Evolutionary conservation across 2,797 vertebrate genomes (phyloP).

Genomic region (Tympanoctomys barrerae): DNA sequence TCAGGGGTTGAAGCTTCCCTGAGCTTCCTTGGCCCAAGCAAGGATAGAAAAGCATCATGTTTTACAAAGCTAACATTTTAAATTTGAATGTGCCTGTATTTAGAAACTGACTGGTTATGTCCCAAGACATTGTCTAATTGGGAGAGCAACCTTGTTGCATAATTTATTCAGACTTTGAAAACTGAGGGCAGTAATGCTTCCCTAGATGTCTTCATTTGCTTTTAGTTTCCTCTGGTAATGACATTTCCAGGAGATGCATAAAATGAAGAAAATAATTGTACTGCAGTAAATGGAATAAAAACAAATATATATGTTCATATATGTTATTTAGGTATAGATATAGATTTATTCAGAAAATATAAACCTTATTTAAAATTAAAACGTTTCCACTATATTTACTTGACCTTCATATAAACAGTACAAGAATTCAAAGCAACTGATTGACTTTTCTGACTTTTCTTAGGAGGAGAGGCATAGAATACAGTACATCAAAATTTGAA

Average conservation of each 20-base stretch:
- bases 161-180: conserved; percentile 78
- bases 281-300: conserved; percentile 63
- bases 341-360: conserved; percentile 76
- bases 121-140: conserved; percentile 76
- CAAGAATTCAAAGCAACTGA: conserved; percentile 49
- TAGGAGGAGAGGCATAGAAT: conserved; percentile 37
- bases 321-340: neutral
- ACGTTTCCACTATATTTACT: conserved; percentile 71
- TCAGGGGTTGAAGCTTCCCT: too few species aligned
- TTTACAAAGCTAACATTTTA: conserved; percentile 63
- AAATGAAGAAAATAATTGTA: conserved; percentile 71
- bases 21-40: neutral
- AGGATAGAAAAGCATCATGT: neutral
- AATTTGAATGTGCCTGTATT: conserved; percentile 65
- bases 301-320: neutral
- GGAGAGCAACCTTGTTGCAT: conserved; percentile 82
- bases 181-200: conserved; percentile 64
- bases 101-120: conserved; percentile 66
- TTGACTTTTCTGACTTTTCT: conserved; percentile 42
- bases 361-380: conserved; percentile 82
- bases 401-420: conserved; percentile 71
- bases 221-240: conserved; percentile 73
- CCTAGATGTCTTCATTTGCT: conserved; percentile 73
- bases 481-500: conserved; percentile 8
- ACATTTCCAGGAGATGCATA: conserved; percentile 79